Percentiles rank a stretch among this genome's conserved stretches.
Conservation (phyloP, 2,888 invertebrate genomes). For the Leucoptera coffeella region DNA sequence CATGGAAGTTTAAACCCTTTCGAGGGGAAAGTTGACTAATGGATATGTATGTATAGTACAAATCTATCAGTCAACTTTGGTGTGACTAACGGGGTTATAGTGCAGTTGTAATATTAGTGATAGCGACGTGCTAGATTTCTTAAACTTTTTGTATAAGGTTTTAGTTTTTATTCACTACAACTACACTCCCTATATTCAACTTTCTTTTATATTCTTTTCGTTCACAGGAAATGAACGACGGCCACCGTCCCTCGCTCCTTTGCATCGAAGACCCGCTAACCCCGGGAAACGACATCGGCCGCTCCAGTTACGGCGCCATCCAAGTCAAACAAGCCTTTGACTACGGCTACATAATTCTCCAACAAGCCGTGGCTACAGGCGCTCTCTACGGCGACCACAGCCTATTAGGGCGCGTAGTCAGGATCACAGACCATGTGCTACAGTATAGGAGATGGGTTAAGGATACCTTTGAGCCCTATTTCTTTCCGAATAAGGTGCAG, state of each 20-base stretch:
- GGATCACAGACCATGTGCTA: slow-evolving; percentile 88
- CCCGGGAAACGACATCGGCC: slow-evolving; percentile 94
- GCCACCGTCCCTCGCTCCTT: slow-evolving; percentile 86
- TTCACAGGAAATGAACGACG: slow-evolving; percentile 82
- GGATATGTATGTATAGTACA: too few species aligned
- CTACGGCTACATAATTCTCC: slow-evolving; percentile 84
- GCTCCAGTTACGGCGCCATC: slow-evolving; percentile 92
- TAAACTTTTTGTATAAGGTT: too few species aligned
- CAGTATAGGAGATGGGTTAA: slow-evolving; percentile 51
- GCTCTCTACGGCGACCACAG: slow-evolving; percentile 49
- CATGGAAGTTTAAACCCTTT: too few species aligned
- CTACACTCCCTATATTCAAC: too few species aligned
- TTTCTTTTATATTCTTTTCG: too few species aligned
- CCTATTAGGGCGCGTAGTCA: slow-evolving; percentile 85
- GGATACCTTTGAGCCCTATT: slow-evolving; percentile 35
- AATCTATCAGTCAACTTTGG: too few species aligned
- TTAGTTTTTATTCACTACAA: too few species aligned
- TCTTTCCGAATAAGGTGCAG: slow-evolving; percentile 21
- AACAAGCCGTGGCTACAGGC: slow-evolving; percentile 58
- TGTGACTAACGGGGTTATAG: too few species aligned
- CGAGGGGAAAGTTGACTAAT: too few species aligned
- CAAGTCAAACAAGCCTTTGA: slow-evolving; percentile 82
- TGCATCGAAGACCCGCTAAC: slow-evolving; percentile 98
- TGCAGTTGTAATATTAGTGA: too few species aligned
- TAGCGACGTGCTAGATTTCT: too few species aligned